phyloP scores from a whole-genome alignment of 2,113 vertebrate genomes.

The Apaloderma vittatum region DNA sequence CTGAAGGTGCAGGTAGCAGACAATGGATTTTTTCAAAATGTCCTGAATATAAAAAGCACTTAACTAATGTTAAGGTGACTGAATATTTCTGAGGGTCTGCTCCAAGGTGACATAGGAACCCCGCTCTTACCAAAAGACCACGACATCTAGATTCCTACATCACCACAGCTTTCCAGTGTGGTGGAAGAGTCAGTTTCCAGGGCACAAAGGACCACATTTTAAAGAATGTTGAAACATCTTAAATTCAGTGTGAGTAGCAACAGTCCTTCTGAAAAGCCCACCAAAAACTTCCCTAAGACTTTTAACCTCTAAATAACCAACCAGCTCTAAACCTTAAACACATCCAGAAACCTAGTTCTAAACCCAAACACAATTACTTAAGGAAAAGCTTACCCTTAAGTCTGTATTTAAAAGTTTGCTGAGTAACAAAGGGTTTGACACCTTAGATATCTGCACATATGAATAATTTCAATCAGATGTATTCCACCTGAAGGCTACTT shows the following conservation, averaged over 20 bases:
- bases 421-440: background rate
- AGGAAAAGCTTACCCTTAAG: background rate
- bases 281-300: background rate
- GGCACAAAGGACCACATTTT: background rate
- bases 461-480: background rate
- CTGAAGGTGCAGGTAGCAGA: background rate
- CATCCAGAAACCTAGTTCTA: background rate
- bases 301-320: background rate
- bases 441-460: accelerated
- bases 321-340: background rate
- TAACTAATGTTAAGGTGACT: background rate
- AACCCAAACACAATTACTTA: background rate
- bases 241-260: background rate
- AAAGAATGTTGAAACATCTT: background rate
- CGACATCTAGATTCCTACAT: background rate
- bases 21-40: slow-evolving; percentile 12
- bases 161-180: background rate
- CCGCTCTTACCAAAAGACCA: background rate
- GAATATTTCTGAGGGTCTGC: background rate
- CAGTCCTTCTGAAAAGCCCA: background rate
- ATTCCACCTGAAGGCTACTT: background rate
- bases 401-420: background rate
- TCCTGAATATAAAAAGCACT: background rate
- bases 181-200: background rate
- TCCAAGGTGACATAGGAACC: background rate